phyloP scores from a whole-genome alignment of 2,797 vertebrate species.

The Karalla daura region DNA sequence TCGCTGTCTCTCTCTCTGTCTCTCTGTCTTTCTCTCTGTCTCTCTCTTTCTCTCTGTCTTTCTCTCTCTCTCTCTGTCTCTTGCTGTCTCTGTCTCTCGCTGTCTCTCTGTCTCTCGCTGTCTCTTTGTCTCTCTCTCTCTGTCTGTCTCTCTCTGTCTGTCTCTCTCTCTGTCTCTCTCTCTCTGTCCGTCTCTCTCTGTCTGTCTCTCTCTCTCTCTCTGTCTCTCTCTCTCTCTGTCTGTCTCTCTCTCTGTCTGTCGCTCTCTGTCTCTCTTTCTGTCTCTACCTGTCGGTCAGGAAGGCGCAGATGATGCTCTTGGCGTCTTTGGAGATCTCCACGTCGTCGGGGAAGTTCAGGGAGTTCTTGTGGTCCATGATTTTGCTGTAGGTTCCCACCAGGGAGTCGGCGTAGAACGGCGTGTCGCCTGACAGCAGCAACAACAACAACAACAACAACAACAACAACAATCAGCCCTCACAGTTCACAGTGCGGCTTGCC shows the following conservation, averaged over 20 bases:
- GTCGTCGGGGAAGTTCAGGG: constrained; percentile 96
- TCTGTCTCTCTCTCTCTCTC: no score
- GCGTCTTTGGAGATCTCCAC: constrained; percentile 98
- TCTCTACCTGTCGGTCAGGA: constrained; percentile 94
- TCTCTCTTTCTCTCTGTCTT: no score
- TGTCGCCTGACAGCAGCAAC: constrained; percentile 87
- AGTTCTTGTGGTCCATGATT: constrained; percentile 99
- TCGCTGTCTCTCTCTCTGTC: no score
- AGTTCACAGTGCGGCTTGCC: no score
- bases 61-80: constrained; percentile 85
- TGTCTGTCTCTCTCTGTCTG: no score
- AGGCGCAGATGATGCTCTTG: constrained; percentile 98
- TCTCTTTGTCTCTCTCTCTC: constrained; percentile 87
- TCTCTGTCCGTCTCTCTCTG: constrained; percentile 86
- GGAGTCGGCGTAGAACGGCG: constrained; percentile 98
- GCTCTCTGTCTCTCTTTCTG: constrained; percentile 63
- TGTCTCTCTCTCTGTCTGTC: constrained; percentile 86
- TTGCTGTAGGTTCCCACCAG: constrained; percentile 99
- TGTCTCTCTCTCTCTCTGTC: constrained; percentile 87
- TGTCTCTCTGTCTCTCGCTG: no score
- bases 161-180: no score
- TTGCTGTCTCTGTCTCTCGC: no score
- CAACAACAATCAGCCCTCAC: not conserved
- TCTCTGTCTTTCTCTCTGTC: constrained; percentile 40
- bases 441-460: not conserved